Evolutionary conservation across 2,888 invertebrate genomes (phyloP).

Genomic region (Craniophora ligustri): DNA sequence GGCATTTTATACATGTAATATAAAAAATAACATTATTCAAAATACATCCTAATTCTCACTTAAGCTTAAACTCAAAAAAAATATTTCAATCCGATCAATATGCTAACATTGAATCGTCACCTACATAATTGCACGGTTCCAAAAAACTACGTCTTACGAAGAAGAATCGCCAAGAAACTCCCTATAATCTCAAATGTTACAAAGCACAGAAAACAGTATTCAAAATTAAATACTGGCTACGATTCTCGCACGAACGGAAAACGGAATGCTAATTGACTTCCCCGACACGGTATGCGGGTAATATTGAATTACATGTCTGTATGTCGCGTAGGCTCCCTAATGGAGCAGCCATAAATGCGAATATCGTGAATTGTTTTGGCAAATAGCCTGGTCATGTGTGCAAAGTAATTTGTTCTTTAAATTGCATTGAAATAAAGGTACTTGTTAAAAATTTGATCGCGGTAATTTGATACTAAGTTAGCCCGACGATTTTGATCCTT

Average conservation of each 20-base stretch:
- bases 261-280: conserved; percentile 19
- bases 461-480: too few relatives aligned
- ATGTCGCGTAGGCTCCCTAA: conserved; percentile 2
- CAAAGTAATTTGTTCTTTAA: not conserved
- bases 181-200: too few relatives aligned
- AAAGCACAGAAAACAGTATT: not conserved
- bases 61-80: too few relatives aligned
- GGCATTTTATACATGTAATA: too few relatives aligned
- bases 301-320: conserved; percentile 22
- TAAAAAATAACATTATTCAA: not conserved
- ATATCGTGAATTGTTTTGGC: not conserved
- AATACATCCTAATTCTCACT: too few relatives aligned
- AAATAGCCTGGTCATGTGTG: not conserved
- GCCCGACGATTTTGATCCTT: too few relatives aligned
- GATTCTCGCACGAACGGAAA: not conserved
- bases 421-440: not conserved
- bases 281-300: not conserved
- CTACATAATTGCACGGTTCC: too few relatives aligned
- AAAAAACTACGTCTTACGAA: too few relatives aligned
- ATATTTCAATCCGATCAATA: too few relatives aligned
- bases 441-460: not conserved
- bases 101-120: too few relatives aligned
- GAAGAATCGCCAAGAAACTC: too few relatives aligned
- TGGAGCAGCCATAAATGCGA: not conserved
- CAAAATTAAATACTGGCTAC: too few relatives aligned